Base-by-base conservation (phyloP, 2,888 invertebrate species). In the Drosophila siamana region DNA sequence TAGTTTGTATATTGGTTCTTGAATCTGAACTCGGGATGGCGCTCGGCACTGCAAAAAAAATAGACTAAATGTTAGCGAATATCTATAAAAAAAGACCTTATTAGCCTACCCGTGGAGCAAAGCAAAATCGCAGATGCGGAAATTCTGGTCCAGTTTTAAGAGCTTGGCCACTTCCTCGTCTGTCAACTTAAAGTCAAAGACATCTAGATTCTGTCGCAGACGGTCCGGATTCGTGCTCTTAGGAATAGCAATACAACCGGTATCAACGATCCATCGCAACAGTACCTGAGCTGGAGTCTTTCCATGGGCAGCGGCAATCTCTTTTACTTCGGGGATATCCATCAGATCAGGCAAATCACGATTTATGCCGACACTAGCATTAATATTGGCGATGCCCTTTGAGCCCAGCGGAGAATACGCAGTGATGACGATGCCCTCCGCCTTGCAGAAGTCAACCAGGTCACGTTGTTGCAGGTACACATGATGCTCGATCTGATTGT, bases 401-500 rank as follows among this genome's bases (percentile, higher is more conserved):
- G 96, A 95, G 3, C 97, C 97, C 44, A 97, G 93, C 0, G 97
- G 96, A 0, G 96, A 95, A 90, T 96, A 97, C 0, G 96, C 97
- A 0, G 96, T 96, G 0, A 97, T 92, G 0, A 94, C 93, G 47
- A 98, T 95, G 13, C 94, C 93, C 50, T 95, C 93, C 41, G 93
- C 91, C 56, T 93, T 93, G 80, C 96, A 95, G 66, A 94, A 94
- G 1, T 94, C 93, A 0, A 95, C 92, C 64, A 96, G 89, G 16
- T 94, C 93, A 22, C 93, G 92, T 91, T 97, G 96, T 91, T 97
- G 97, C 83, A 96, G 95, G 82, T 96, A 95, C 13, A 95, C 94
- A 85, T 97, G 96, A 24, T 96, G 92, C 90, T 98, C 97, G 57
- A 97, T 94, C 91, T 95, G 93, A 78, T 95, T 89, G 91, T 92